Evolutionary conservation across 2,888 invertebrate genomes (phyloP).

Genomic region (Disparrhopalites patrizii): DNA sequence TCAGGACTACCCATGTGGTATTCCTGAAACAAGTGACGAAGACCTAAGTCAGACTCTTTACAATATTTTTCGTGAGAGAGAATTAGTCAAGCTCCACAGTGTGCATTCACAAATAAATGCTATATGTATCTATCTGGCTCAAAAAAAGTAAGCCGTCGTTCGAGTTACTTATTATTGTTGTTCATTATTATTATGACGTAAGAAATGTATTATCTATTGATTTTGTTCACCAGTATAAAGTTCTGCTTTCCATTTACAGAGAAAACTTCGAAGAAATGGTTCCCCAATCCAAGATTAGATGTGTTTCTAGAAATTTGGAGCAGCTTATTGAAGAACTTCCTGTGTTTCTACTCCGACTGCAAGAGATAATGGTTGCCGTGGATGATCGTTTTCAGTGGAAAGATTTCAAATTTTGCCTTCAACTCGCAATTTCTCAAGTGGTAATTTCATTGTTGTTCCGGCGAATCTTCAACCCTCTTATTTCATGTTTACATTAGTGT

Average conservation of each 20-base stretch:
- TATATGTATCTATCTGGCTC: conserved; percentile 56
- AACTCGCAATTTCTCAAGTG: conserved; percentile 63
- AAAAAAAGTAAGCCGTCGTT: conserved; percentile 60
- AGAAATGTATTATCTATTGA: neutral
- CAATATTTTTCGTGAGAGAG: conserved; percentile 56
- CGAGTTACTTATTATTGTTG: no score
- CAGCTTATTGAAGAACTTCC: conserved; percentile 63
- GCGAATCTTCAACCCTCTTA: no score
- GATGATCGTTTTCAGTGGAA: conserved; percentile 63
- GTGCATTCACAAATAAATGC: conserved; percentile 58
- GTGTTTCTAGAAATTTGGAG: conserved; percentile 61
- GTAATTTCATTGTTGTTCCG: no score
- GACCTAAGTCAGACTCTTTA: conserved; percentile 46
- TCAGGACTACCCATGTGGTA: neutral
- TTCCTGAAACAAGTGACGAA: conserved; percentile 9
- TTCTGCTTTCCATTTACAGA: conserved; percentile 52
- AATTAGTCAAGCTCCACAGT: conserved; percentile 57
- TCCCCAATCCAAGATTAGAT: conserved; percentile 59
- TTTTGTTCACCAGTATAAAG: no score
- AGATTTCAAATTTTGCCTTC: conserved; percentile 62
- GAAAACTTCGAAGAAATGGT: conserved; percentile 62
- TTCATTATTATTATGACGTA: neutral
- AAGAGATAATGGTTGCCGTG: conserved; percentile 61
- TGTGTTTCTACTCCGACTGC: conserved; percentile 59
- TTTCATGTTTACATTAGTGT: no score